These are phyloP conservation scores for Liposcelis brunnea DNA, from an alignment of 2,888 invertebrate species.

Conservation along the genomic window DNA sequence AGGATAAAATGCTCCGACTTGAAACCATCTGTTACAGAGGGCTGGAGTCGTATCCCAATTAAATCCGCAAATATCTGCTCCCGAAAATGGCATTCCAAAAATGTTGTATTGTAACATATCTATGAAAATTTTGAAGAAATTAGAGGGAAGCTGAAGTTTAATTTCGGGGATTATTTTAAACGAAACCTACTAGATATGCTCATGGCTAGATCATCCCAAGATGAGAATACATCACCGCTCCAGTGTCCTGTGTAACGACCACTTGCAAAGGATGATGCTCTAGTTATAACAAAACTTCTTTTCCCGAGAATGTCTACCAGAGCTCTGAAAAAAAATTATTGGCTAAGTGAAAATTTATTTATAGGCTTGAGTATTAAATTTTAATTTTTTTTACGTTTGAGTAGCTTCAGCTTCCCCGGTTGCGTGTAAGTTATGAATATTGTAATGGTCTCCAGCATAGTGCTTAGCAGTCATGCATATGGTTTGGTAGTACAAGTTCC, in stretches of 20 bases:
- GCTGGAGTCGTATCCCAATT: slow-evolving; percentile 50
- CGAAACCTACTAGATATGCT: too few species aligned
- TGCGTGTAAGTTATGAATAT: slow-evolving; percentile 61
- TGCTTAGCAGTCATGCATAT: slow-evolving; percentile 63
- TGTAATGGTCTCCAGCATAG: slow-evolving; percentile 46
- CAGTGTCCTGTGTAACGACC: slow-evolving; percentile 61
- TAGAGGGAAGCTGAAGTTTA: too few species aligned
- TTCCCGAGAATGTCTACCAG: slow-evolving; percentile 44
- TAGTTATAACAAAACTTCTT: slow-evolving; percentile 58
- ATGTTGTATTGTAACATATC: slow-evolving; percentile 55
- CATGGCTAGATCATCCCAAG: slow-evolving; percentile 58
- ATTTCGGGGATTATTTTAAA: too few species aligned
- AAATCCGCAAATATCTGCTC: slow-evolving; percentile 77
- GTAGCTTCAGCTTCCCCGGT: slow-evolving; percentile 55
- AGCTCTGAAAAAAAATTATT: slow-evolving; percentile 32
- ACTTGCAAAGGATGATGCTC: slow-evolving; percentile 59
- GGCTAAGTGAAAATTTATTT: slow-evolving; percentile 9
- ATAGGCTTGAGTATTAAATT: slow-evolving; percentile 29
- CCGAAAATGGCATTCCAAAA: slow-evolving; percentile 67
- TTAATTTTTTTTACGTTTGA: slow-evolving; percentile 44
- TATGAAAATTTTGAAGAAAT: too few species aligned
- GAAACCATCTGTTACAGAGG: slow-evolving; percentile 68
- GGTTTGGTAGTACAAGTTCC: slow-evolving; percentile 42
- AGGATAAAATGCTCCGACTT: slow-evolving; percentile 75
- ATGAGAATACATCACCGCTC: slow-evolving; percentile 60